Conservation (phyloP, 2,113 vertebrate species). For the Athene noctua region DNA sequence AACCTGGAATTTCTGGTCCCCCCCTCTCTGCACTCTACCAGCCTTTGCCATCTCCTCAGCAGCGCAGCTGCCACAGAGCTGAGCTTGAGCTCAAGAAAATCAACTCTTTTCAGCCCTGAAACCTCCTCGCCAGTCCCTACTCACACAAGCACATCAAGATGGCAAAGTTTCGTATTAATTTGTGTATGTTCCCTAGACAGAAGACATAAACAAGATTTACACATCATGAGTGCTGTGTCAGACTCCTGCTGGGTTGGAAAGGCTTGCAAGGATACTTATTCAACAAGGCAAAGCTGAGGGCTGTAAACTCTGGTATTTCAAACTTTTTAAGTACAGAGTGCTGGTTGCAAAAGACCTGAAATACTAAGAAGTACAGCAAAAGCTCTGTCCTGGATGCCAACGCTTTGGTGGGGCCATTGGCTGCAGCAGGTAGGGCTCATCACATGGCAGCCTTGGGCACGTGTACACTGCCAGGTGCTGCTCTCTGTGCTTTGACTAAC, state of each 20-base stretch:
- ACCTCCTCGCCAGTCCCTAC: too few relatives aligned
- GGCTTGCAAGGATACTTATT: not conserved
- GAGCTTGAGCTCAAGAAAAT: not conserved
- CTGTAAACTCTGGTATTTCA: not conserved
- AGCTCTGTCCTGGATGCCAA: not conserved
- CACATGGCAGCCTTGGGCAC: not conserved
- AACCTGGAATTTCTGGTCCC: not conserved
- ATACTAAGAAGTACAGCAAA: not conserved
- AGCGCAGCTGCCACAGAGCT: too few relatives aligned
- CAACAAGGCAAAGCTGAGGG: not conserved
- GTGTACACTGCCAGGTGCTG: fast-evolving
- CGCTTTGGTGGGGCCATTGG: fast-evolving
- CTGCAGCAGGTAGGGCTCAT: not conserved
- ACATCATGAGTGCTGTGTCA: fast-evolving
- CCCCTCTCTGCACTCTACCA: too few relatives aligned
- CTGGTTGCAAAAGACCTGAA: not conserved
- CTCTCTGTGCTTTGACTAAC: not conserved
- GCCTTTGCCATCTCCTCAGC: not conserved
- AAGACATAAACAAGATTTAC: not conserved
- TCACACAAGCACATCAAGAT: not conserved
- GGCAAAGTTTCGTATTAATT: not conserved
- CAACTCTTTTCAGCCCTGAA: not conserved
- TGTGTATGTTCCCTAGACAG: not conserved
- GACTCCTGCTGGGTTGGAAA: not conserved
- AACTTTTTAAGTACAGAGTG: not conserved